phyloP scores from a whole-genome alignment of 2,113 vertebrate genomes.

The Picathartes gymnocephalus region DNA sequence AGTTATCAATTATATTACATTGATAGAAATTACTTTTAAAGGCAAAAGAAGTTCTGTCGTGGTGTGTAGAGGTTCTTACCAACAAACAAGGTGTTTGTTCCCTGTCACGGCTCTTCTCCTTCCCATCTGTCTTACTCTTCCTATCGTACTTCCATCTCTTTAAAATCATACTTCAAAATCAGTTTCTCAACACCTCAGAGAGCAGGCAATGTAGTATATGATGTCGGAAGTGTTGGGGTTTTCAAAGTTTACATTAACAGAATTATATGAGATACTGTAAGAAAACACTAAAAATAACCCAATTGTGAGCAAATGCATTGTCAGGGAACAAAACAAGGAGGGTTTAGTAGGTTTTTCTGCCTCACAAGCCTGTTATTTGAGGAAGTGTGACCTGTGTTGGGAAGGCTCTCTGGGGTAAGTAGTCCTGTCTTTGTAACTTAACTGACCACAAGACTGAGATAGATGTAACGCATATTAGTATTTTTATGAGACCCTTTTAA shows the following conservation, averaged over 20 bases:
- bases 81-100: neutral
- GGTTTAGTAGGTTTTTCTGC: neutral
- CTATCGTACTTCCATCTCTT: neutral
- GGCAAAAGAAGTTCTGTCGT: neutral
- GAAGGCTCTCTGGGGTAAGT: neutral
- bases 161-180: neutral
- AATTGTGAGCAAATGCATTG: neutral
- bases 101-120: neutral
- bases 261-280: neutral
- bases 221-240: neutral
- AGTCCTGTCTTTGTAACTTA: neutral
- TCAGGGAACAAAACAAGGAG: neutral
- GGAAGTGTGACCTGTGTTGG: neutral
- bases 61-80: neutral
- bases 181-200: neutral
- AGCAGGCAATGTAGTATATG: neutral
- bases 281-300: neutral
- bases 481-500: neutral
- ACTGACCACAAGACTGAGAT: neutral
- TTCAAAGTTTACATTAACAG: neutral
- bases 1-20: neutral
- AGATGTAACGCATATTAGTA: neutral
- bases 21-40: neutral
- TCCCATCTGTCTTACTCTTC: neutral
- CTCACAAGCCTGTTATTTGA: neutral